Evolutionary conservation across 2,113 vertebrate genomes (phyloP).

Genomic region (Corvus cornix): DNA sequence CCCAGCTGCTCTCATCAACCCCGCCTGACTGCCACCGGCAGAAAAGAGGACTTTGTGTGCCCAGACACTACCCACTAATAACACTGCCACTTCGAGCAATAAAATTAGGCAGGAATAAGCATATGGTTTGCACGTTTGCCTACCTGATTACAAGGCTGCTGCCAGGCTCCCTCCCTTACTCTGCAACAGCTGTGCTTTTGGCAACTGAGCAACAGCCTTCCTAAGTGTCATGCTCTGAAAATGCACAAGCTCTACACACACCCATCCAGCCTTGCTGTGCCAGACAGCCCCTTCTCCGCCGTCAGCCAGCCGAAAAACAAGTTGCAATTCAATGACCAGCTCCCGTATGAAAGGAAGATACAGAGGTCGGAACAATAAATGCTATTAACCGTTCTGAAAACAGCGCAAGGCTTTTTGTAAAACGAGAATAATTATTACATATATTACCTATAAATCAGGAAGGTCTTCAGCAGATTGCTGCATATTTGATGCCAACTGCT

Average conservation of each 20-base stretch:
- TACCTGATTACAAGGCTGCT: slow-evolving; percentile 56
- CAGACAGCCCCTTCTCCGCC: slow-evolving; percentile 50
- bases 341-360: not conserved
- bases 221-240: slow-evolving; percentile 41
- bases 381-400: not conserved
- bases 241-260: not conserved
- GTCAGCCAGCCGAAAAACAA: not conserved
- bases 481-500: not conserved
- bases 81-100: not conserved
- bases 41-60: not conserved
- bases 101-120: not conserved
- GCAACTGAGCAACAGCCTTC: slow-evolving; percentile 29
- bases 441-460: not conserved
- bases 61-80: not conserved
- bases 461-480: not conserved
- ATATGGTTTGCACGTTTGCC: not conserved
- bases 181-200: slow-evolving; percentile 39
- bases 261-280: slow-evolving; percentile 32
- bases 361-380: not conserved
- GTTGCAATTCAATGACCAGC: slow-evolving; percentile 24
- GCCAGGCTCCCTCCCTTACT: not conserved
- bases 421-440: not conserved
- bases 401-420: not conserved
- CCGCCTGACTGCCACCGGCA: not conserved
- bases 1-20: slow-evolving; percentile 10